Percentiles rank a stretch among this genome's conserved stretches.
These are phyloP conservation scores for Heliothis peltigera DNA, from an alignment of 2,888 invertebrate species.

Conservation along the genomic window DNA sequence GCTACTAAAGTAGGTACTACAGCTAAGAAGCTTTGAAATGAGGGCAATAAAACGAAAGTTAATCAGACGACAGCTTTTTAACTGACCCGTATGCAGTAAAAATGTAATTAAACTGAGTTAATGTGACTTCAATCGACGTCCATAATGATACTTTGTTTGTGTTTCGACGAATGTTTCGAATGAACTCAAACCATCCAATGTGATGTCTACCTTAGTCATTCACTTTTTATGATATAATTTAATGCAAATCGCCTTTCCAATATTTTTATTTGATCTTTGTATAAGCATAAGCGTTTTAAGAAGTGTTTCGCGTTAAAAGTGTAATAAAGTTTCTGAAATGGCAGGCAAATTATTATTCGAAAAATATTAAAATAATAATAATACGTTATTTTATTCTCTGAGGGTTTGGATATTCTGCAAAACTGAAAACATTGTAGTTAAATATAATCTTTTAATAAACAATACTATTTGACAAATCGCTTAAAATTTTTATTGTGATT, in stretches of 20 bases:
- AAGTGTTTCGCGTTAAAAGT: conserved; percentile 50
- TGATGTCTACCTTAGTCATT: conserved; percentile 84
- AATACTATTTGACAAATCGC: conserved; percentile 58
- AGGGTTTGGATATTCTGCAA: conserved; percentile 24
- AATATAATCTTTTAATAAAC: conserved; percentile 39
- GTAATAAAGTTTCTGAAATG: conserved; percentile 62
- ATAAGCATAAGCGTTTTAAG: conserved; percentile 70
- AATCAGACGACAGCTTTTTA: conserved; percentile 70
- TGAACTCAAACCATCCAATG: conserved; percentile 72
- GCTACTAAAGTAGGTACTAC: conserved; percentile 35
- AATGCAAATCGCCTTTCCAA: conserved; percentile 79
- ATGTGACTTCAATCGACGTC: conserved; percentile 71
- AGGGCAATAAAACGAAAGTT: conserved; percentile 66
- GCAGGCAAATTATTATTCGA: conserved; percentile 51
- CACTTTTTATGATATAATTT: conserved; percentile 81
- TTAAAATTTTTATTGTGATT: conserved; percentile 66
- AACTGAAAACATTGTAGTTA: conserved; percentile 31
- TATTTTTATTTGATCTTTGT: conserved; percentile 62
- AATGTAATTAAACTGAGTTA: conserved; percentile 79
- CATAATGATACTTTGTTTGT: conserved; percentile 79
- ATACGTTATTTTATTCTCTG: conserved; percentile 46
- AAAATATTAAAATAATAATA: conserved; percentile 58
- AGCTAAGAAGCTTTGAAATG: conserved; percentile 57
- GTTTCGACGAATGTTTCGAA: conserved; percentile 76
- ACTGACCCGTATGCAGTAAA: conserved; percentile 78